Percentiles rank a stretch among this genome's conserved stretches.
These are phyloP conservation scores for Protobothrops mucrosquamatus DNA, from an alignment of 2,113 vertebrate genomes.

Conservation along the genomic window DNA sequence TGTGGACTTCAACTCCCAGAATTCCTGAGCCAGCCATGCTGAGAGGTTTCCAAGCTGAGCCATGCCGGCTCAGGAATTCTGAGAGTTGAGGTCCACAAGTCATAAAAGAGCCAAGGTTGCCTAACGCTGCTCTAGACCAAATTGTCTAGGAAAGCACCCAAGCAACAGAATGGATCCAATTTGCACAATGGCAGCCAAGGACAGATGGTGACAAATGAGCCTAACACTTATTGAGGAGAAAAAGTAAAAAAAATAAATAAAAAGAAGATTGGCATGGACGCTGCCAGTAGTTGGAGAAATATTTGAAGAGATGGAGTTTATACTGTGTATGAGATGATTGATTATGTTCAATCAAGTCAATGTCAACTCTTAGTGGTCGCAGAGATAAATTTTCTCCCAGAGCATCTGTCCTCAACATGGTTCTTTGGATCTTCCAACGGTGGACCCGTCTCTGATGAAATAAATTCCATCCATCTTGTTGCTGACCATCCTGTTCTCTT, in stretches of 20 bases:
- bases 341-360: background rate
- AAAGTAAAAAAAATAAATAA: background rate
- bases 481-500: too few species aligned
- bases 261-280: background rate
- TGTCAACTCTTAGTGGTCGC: background rate
- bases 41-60: too few species aligned
- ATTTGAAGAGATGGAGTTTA: background rate
- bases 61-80: too few species aligned
- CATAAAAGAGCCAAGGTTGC: too few species aligned
- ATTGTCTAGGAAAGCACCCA: background rate
- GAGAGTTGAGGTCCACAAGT: too few species aligned
- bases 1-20: too few species aligned
- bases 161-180: background rate
- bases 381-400: background rate
- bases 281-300: background rate
- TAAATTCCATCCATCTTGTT: too few species aligned
- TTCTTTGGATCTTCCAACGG: background rate
- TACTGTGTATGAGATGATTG: background rate
- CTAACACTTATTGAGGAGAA: background rate
- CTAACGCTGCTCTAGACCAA: background rate
- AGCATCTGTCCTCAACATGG: background rate
- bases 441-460: background rate
- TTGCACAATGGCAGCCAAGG: background rate
- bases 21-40: too few species aligned
- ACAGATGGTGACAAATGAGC: background rate